These are phyloP conservation scores for Ptychoptera contaminata DNA, from an alignment of 2,888 invertebrate species.

Conservation along the genomic window DNA sequence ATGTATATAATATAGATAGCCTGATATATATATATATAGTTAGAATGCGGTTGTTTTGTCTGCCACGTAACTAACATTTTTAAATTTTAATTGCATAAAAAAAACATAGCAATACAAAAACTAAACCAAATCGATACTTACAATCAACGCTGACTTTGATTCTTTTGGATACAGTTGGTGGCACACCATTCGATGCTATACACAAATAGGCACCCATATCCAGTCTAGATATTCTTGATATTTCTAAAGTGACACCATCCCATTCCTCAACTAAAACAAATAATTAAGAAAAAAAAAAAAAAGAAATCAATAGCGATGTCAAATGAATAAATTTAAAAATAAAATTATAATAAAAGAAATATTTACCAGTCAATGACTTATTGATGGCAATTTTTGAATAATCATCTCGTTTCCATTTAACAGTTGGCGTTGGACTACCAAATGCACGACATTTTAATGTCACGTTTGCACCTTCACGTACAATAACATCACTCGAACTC, in stretches of 20 bases:
- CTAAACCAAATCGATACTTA: conserved; percentile 44
- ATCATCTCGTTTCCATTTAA: conserved; percentile 86
- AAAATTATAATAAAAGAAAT: conserved; percentile 1
- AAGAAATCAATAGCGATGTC: conserved; percentile 8
- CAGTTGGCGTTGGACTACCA: conserved; percentile 75
- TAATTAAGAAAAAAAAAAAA: conserved; percentile 10
- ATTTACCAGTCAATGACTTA: conserved; percentile 59
- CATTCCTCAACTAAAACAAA: conserved; percentile 55
- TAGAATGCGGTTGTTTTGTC: no score
- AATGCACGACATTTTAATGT: conserved; percentile 77
- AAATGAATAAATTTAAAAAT: no score
- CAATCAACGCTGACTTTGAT: conserved; percentile 90
- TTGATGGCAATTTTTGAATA: conserved; percentile 74
- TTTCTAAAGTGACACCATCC: conserved; percentile 70
- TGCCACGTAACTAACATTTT: not conserved
- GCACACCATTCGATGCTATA: conserved; percentile 70
- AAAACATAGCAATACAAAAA: not conserved
- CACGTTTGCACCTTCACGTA: conserved; percentile 78
- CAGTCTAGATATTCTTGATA: conserved; percentile 68
- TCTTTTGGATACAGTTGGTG: conserved; percentile 78
- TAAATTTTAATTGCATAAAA: not conserved
- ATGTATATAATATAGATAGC: no score
- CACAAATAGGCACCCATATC: conserved; percentile 89
- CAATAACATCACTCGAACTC: conserved; percentile 83
- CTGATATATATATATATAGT: no score